A percentile compares a stretch with the other conserved stretches of the same genome.
Conservation (phyloP, 2,113 vertebrate species). For the Eira barbara region DNA sequence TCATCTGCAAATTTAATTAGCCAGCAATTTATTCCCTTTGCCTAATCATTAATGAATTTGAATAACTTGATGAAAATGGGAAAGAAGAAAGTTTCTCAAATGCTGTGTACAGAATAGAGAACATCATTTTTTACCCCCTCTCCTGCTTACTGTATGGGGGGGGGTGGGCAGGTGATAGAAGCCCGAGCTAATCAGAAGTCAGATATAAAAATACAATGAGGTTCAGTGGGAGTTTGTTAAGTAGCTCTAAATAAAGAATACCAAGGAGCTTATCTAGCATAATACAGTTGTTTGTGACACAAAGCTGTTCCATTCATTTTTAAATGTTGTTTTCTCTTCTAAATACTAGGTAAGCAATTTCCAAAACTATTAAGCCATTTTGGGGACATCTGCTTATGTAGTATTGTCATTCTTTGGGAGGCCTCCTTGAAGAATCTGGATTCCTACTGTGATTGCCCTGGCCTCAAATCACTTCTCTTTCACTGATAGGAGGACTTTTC, state of each 20-base stretch:
- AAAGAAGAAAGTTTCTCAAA: conserved; percentile 27
- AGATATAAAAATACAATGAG: background rate
- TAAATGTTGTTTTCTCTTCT: background rate
- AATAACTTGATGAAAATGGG: conserved; percentile 53
- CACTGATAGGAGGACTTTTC: background rate
- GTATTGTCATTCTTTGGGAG: background rate
- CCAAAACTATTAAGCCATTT: background rate
- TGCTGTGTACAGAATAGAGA: background rate
- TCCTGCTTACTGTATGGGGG: background rate
- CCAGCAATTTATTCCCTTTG: conserved; percentile 57
- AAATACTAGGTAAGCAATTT: background rate
- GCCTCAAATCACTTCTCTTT: background rate
- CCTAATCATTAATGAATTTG: conserved; percentile 61
- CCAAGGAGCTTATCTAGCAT: background rate
- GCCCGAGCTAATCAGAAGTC: background rate
- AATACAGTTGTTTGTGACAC: conserved; percentile 5
- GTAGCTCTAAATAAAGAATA: background rate
- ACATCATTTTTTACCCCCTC: background rate
- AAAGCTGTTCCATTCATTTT: background rate
- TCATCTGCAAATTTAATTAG: conserved; percentile 73
- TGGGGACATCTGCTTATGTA: background rate
- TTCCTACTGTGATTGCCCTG: background rate
- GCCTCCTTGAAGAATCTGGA: background rate
- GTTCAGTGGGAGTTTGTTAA: background rate
- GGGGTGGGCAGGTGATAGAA: background rate